Conservation (phyloP, 2,797 vertebrate species). For the Diglossa cyanea region DNA sequence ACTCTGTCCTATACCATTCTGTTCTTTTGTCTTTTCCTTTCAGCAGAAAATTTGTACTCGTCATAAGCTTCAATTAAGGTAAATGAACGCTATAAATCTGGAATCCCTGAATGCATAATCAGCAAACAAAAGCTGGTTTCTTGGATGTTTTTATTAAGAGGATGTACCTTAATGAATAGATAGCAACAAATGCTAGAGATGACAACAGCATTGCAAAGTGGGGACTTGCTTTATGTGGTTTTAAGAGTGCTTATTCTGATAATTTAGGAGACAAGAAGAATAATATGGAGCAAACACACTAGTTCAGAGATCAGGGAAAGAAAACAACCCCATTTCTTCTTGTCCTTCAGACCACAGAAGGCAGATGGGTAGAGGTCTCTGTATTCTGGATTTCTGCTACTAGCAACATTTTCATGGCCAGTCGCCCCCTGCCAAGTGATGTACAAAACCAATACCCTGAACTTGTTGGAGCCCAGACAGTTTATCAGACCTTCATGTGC, state of each 20-base stretch:
- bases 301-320: neutral
- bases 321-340: neutral
- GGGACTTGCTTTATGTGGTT: constrained; percentile 50
- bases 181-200: constrained; percentile 60
- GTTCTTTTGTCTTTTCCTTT: constrained; percentile 48
- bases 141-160: constrained; percentile 60
- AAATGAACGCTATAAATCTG: constrained; percentile 37
- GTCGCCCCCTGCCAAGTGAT: neutral
- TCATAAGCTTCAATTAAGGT: constrained; percentile 63
- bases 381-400: neutral
- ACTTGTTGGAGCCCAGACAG: neutral
- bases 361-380: neutral
- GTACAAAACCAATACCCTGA: neutral
- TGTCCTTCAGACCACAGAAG: neutral
- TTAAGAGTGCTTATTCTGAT: constrained; percentile 41
- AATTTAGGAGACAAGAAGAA: constrained; percentile 51
- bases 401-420: neutral
- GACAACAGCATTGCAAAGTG: constrained; percentile 24
- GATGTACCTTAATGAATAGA: constrained; percentile 62
- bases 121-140: constrained; percentile 51
- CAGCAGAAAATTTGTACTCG: constrained; percentile 56
- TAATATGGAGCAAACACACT: neutral
- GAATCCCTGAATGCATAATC: constrained; percentile 52
- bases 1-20: constrained; percentile 17
- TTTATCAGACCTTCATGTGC: neutral